Percentiles rank a stretch among this genome's conserved stretches.
These are phyloP conservation scores for Ptilodon capucinus DNA, from an alignment of 2,888 invertebrate species.

Conservation along the genomic window DNA sequence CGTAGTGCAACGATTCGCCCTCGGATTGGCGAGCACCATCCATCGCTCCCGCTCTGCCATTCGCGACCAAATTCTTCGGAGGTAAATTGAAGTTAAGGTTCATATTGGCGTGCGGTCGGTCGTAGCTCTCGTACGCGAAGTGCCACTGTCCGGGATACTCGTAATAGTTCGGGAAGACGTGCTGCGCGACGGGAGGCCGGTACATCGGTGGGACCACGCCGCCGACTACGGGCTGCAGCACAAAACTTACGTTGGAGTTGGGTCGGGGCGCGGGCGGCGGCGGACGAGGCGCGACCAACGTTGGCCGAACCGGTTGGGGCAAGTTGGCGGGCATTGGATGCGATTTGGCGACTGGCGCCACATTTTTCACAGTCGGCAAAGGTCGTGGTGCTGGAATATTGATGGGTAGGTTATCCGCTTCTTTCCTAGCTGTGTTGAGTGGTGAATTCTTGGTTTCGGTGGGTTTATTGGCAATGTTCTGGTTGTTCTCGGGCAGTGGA, in stretches of 20 bases:
- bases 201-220: conserved; percentile 54
- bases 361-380: conserved; percentile 17
- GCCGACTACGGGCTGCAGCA: conserved; percentile 65
- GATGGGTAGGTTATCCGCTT: conserved; percentile 17
- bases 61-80: conserved; percentile 69
- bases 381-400: conserved; percentile 3
- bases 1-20: conserved; percentile 51
- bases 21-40: conserved; percentile 50
- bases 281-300: conserved; percentile 20
- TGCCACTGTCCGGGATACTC: conserved; percentile 75
- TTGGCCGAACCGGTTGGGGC: conserved; percentile 28
- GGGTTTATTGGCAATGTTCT: conserved; percentile 45
- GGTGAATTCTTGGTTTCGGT: conserved; percentile 45
- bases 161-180: conserved; percentile 63
- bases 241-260: conserved; percentile 75
- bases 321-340: conserved; percentile 45
- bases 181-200: conserved; percentile 45
- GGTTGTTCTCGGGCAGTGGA: conserved; percentile 49
- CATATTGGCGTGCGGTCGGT: conserved; percentile 61
- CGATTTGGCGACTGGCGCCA: conserved; percentile 44
- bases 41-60: conserved; percentile 60
- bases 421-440: conserved; percentile 39
- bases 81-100: conserved; percentile 72
- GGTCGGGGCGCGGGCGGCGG: conserved; percentile 33
- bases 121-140: conserved; percentile 67